A percentile compares a stretch with the other conserved stretches of the same genome.
phyloP scores from a whole-genome alignment of 2,888 invertebrate species.

The Aporophyla nigra region DNA sequence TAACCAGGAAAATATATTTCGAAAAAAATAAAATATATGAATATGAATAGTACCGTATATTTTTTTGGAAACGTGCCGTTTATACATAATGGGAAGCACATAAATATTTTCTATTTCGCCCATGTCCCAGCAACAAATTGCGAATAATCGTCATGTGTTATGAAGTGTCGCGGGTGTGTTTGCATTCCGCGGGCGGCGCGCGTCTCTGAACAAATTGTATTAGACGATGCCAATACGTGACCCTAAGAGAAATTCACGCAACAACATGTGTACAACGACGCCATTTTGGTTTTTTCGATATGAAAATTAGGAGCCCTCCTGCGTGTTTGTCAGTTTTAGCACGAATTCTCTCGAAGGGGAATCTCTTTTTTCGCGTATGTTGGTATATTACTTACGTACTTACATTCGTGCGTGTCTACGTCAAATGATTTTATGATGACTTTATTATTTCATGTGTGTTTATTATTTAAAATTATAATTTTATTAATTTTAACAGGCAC shows the following conservation, averaged over 20 bases:
- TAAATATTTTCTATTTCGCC: constrained; percentile 68
- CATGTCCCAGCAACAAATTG: constrained; percentile 76
- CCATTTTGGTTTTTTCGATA: constrained; percentile 79
- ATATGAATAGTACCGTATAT: constrained; percentile 35
- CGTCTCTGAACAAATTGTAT: constrained; percentile 88
- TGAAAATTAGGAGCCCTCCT: constrained; percentile 79
- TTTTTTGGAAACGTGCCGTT: constrained; percentile 32
- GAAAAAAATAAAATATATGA: not conserved
- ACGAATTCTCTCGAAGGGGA: constrained; percentile 70
- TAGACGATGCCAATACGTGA: constrained; percentile 88
- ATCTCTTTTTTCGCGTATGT: constrained; percentile 62
- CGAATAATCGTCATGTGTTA: constrained; percentile 85
- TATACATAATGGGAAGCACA: constrained; percentile 45
- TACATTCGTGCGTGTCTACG: constrained; percentile 52
- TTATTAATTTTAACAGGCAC: not conserved
- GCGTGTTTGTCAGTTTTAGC: constrained; percentile 71
- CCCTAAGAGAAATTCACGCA: constrained; percentile 80
- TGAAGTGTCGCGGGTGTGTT: constrained; percentile 81
- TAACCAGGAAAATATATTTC: not conserved
- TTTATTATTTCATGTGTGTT: constrained; percentile 56
- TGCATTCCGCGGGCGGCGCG: constrained; percentile 83
- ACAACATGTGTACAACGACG: constrained; percentile 79
- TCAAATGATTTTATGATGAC: constrained; percentile 64
- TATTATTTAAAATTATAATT: constrained; percentile 17
- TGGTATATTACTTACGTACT: constrained; percentile 64